Conservation (phyloP, 2,888 invertebrate species). For the Acanthosepion esculentum region DNA sequence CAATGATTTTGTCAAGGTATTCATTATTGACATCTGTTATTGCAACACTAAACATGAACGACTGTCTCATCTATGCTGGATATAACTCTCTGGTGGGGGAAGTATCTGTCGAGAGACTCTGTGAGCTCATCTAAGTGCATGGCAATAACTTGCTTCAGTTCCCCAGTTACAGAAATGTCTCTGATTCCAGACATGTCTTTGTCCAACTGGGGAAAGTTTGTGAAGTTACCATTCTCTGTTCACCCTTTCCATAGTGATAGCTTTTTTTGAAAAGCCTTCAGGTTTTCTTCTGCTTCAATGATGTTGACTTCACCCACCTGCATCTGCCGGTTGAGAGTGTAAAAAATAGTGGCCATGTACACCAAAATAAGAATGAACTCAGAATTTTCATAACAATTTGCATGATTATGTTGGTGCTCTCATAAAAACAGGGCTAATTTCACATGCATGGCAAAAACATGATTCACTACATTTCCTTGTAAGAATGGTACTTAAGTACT, state of each 20-base stretch:
- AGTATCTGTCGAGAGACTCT: background rate
- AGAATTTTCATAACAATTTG: too few relatives aligned
- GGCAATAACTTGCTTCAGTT: constrained; percentile 25
- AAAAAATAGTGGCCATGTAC: background rate
- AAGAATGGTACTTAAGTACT: background rate
- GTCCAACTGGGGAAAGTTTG: constrained; percentile 36
- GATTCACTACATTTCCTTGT: background rate
- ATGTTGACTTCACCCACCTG: background rate
- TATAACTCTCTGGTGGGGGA: constrained; percentile 35
- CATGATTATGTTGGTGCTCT: too few relatives aligned
- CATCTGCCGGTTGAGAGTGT: constrained; percentile 1
- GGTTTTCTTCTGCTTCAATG: background rate
- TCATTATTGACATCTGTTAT: constrained; percentile 42
- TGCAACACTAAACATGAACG: background rate
- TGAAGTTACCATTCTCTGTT: constrained; percentile 33
- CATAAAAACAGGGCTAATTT: too few relatives aligned
- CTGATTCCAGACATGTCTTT: constrained; percentile 34
- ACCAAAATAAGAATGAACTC: too few relatives aligned
- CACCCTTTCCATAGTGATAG: background rate
- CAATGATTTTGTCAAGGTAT: background rate
- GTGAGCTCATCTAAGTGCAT: constrained; percentile 46
- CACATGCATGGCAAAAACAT: background rate
- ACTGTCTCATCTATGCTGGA: constrained; percentile 38
- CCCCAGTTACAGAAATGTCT: constrained; percentile 36
- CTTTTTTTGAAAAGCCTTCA: background rate